A percentile compares a stretch with the other conserved stretches of the same genome.
These are phyloP conservation scores for Catalaphyllia jardinei DNA, from an alignment of 64 coral and sea anemone species.

Conservation along the genomic window DNA sequence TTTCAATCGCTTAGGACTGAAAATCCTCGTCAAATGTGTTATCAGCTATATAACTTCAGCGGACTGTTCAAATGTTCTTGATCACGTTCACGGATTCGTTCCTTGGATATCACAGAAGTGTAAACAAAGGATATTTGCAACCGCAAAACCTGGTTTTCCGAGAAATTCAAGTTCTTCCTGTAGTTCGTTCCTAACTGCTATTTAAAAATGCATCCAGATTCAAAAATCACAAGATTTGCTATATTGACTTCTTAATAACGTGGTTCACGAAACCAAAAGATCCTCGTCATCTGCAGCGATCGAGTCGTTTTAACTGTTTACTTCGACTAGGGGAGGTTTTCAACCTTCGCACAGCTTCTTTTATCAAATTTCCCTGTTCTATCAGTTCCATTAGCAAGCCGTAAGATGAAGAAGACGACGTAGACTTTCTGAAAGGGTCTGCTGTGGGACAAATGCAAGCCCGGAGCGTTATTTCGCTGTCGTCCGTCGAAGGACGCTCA, in stretches of 20 bases:
- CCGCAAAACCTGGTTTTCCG: conserved; percentile 15
- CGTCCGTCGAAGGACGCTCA: conserved; percentile 40
- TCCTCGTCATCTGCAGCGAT: conserved; percentile 49
- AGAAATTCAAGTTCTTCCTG: conserved; percentile 8
- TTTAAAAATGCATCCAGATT: neutral
- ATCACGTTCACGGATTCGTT: neutral
- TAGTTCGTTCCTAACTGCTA: neutral
- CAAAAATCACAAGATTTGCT: neutral
- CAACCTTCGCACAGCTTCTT: conserved; percentile 84
- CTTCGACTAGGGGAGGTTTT: conserved; percentile 50
- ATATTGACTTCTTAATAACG: neutral
- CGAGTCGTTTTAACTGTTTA: conserved; percentile 93
- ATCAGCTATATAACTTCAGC: neutral
- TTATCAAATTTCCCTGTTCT: conserved; percentile 80
- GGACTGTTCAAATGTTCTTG: conserved; percentile 5
- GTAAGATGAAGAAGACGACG: conserved; percentile 84
- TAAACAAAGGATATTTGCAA: conserved; percentile 34
- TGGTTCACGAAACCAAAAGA: neutral
- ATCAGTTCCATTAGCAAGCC: conserved; percentile 75
- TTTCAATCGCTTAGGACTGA: neutral
- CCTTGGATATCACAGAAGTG: neutral
- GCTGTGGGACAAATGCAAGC: conserved; percentile 83
- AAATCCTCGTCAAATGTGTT: conserved; percentile 11
- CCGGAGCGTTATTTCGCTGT: conserved; percentile 41
- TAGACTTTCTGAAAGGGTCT: conserved; percentile 87